phyloP scores from a whole-genome alignment of 2,797 vertebrate species.

The Petrocephalus schoutedeni region DNA sequence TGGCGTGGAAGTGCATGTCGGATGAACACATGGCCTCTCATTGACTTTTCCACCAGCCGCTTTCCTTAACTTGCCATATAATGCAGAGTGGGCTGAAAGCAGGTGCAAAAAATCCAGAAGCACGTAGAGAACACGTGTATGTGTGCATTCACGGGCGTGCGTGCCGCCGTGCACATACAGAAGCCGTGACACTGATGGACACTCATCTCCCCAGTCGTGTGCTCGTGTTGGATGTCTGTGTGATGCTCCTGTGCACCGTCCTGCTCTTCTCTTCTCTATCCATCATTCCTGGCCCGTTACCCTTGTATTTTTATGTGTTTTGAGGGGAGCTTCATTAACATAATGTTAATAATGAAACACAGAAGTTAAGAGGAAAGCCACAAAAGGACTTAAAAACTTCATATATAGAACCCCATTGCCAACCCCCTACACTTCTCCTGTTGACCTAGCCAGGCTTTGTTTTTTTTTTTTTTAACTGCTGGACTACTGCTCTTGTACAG shows the following conservation, averaged over 20 bases:
- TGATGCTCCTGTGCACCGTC: background rate
- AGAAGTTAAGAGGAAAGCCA: conserved; percentile 32
- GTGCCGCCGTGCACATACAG: background rate
- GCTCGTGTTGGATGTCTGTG: background rate
- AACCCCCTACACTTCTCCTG: background rate
- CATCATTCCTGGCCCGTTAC: conserved; percentile 26
- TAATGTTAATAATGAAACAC: conserved; percentile 27
- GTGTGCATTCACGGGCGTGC: background rate
- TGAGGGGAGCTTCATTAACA: conserved; percentile 42
- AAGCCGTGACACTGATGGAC: background rate
- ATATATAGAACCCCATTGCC: conserved; percentile 28
- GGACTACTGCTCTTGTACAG: conserved; percentile 97
- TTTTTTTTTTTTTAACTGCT: conserved; percentile 78
- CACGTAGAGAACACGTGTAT: background rate
- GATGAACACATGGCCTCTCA: background rate
- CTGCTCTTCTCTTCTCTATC: background rate
- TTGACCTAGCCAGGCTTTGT: conserved; percentile 33
- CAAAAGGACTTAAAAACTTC: conserved; percentile 23
- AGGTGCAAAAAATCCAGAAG: background rate
- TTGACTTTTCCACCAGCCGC: background rate
- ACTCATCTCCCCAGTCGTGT: conserved; percentile 4
- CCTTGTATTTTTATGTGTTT: conserved; percentile 41
- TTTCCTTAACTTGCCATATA: background rate
- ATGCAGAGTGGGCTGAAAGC: background rate
- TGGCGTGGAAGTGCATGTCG: background rate